Base-by-base conservation (phyloP, 2,888 invertebrate genomes). In the Drosophila mettleri region DNA sequence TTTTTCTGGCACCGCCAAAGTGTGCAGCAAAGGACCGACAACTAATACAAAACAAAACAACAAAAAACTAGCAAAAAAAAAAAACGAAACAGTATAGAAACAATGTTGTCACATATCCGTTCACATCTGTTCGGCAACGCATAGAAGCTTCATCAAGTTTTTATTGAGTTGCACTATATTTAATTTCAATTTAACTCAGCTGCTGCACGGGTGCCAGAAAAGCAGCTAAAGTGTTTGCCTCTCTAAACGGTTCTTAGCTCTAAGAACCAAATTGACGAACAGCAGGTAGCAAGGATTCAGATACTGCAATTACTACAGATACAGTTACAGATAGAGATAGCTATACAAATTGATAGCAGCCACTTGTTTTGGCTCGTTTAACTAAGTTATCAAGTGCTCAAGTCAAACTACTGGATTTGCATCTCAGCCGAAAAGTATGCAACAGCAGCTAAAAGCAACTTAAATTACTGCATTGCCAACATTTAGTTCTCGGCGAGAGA, bases 81-180 rank as follows among this genome's bases (percentile, higher is more conserved):
- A 14, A 36, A 0, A 27, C 45, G 46, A 48, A 54, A 58, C 59
- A 39, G 54, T n/a, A n/a, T n/a, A n/a, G n/a, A n/a, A n/a, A n/a
- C n/a, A n/a, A n/a, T n/a, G n/a, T 51, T 71, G 59, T 48, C 49
- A 74, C 63, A 51, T 62, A 70, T 69, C 62, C 62, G 59, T 51
- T 53, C n/a, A n/a, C n/a, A n/a, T 57, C 33, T 39, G 29, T 31
- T 59, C 34, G 52, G 49, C 59, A 24, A 45, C 18, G 53, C 59
- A 46, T 38, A 61, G 51, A 51, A 68, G 16, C 54, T 46, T 72
- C 41, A 68, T 69, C 69, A 73, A 86, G 75, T 74, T 78, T 66
- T 83, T 83, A 74, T 78, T 74, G 67, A 86, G 73, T 70, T 74
- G 78, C 77, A 71, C 64, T 73, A 68, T 72, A 66, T 74, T 84